These are phyloP conservation scores for Clostera curtula DNA, from an alignment of 2,888 invertebrate species.

Conservation along the genomic window DNA sequence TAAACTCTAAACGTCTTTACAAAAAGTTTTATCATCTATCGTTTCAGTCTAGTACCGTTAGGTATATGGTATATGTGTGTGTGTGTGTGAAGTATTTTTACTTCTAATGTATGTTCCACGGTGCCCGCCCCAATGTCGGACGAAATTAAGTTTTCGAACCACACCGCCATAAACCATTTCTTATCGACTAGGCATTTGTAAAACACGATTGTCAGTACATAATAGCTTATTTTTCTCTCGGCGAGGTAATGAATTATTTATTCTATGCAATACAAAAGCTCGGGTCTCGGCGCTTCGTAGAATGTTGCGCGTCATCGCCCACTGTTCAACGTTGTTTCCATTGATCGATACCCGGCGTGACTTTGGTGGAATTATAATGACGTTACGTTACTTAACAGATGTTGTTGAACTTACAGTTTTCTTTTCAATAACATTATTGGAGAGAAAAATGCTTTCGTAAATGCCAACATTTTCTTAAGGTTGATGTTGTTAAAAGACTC, in stretches of 20 bases:
- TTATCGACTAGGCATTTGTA: conserved; percentile 14
- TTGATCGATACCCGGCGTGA: conserved; percentile 15
- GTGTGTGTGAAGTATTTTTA: no score
- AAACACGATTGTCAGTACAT: conserved; percentile 14
- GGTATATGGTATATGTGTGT: no score
- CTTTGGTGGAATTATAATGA: conserved; percentile 11
- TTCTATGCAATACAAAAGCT: conserved; percentile 21
- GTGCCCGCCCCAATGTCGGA: no score
- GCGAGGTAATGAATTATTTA: conserved; percentile 28
- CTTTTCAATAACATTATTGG: neutral
- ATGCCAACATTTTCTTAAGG: no score
- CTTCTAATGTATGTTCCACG: no score
- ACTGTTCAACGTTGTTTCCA: conserved; percentile 28
- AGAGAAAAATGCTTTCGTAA: no score
- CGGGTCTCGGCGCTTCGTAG: conserved; percentile 20
- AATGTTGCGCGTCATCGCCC: conserved; percentile 30
- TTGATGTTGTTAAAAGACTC: no score
- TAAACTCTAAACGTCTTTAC: no score
- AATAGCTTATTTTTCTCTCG: conserved; percentile 16
- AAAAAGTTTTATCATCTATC: no score
- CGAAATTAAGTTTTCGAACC: neutral
- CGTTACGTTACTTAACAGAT: conserved; percentile 1
- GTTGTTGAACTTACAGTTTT: neutral
- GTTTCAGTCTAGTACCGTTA: no score
- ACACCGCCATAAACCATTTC: conserved; percentile 5